These are phyloP conservation scores for Neolamprologus brichardi DNA, from an alignment of 2,113 vertebrate genomes.

Conservation along the genomic window DNA sequence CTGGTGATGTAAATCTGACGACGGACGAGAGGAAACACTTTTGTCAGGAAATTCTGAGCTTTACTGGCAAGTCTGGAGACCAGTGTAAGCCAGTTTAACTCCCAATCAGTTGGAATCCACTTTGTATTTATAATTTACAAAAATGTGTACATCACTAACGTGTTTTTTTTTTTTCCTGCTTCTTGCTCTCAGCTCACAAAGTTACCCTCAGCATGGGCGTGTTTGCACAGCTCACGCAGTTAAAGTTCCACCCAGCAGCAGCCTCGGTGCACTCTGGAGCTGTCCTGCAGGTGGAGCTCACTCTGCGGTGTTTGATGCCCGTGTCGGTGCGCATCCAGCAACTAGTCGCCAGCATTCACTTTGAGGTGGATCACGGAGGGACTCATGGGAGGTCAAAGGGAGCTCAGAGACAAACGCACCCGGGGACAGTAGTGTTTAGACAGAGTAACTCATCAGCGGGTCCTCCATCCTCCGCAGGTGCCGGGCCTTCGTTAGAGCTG, in stretches of 20 bases:
- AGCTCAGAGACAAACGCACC: conserved; percentile 67
- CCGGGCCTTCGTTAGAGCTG: conserved; percentile 75
- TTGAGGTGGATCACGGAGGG: conserved; percentile 81
- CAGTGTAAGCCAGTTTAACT: conserved; percentile 63
- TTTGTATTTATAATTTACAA: not conserved
- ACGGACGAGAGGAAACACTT: conserved; percentile 82
- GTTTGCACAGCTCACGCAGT: conserved; percentile 81
- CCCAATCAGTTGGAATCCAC: not conserved
- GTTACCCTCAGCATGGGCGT: conserved; percentile 81
- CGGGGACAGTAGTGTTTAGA: conserved; percentile 78
- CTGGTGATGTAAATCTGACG: conserved; percentile 80
- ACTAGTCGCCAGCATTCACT: conserved; percentile 80
- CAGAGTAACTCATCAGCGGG: conserved; percentile 21
- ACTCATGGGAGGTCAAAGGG: conserved; percentile 77
- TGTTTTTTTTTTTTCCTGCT: not conserved
- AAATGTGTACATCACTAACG: not conserved
- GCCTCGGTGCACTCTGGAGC: conserved; percentile 89
- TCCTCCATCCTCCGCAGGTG: conserved; percentile 1
- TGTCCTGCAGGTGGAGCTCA: conserved; percentile 79
- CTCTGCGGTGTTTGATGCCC: conserved; percentile 85
- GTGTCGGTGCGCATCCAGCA: conserved; percentile 81
- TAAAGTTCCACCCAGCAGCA: conserved; percentile 80
- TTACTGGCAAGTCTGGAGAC: conserved; percentile 67
- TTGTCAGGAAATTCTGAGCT: conserved; percentile 89
- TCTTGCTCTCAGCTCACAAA: conserved; percentile 66